Percentiles rank a stretch among this genome's conserved stretches.
Conservation (phyloP, 2,888 invertebrate genomes). For the Anthophora plumipes region DNA sequence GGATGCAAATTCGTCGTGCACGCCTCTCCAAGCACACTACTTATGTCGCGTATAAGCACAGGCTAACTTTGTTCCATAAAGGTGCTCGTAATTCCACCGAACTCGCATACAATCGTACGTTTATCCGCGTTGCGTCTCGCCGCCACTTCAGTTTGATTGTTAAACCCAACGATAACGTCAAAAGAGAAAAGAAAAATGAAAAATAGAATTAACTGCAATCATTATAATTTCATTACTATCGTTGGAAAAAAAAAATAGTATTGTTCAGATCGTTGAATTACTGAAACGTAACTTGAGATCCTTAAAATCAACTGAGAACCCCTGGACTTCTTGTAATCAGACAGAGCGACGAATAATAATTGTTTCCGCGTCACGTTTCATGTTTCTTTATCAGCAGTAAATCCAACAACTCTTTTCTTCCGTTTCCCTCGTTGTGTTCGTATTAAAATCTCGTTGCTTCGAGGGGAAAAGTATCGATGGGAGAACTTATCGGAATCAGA, state of each 20-base stretch:
- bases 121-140: slow-evolving; percentile 12
- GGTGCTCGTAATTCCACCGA: slow-evolving; percentile 37
- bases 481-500: slow-evolving; percentile 18
- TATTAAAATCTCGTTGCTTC: slow-evolving; percentile 7
- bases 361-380: neutral
- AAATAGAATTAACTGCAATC: neutral
- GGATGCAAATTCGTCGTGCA: slow-evolving; percentile 64
- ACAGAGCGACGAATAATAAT: slow-evolving; percentile 14
- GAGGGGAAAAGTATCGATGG: neutral
- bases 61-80: slow-evolving; percentile 33
- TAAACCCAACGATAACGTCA: neutral
- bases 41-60: slow-evolving; percentile 25
- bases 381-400: slow-evolving; percentile 22
- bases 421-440: neutral
- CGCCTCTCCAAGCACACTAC: slow-evolving; percentile 9
- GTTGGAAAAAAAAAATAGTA: slow-evolving; percentile 3
- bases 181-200: neutral
- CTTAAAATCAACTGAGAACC: too few species aligned
- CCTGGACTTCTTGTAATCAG: neutral
- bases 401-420: neutral
- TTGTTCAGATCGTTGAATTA: neutral
- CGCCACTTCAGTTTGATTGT: neutral
- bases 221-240: slow-evolving; percentile 16
- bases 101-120: slow-evolving; percentile 2
- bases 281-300: too few species aligned